These are phyloP conservation scores for Eristalinus sepulchralis DNA, from an alignment of 2,888 invertebrate species.

Conservation along the genomic window DNA sequence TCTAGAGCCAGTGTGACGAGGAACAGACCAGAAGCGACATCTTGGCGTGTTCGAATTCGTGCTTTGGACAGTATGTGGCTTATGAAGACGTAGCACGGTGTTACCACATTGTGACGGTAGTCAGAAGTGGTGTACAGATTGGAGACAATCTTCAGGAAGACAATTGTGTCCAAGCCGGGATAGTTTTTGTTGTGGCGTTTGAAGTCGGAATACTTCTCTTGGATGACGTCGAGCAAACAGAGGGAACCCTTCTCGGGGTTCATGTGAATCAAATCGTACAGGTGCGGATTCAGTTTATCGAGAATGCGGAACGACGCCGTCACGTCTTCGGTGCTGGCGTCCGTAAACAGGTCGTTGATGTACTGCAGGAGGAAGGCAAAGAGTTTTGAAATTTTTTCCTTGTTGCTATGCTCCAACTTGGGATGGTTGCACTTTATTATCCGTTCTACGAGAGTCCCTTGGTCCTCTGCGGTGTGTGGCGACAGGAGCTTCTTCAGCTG, in stretches of 20 bases:
- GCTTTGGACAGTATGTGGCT: slow-evolving; percentile 88
- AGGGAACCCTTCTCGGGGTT: slow-evolving; percentile 86
- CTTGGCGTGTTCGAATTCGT: slow-evolving; percentile 84
- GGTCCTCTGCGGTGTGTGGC: slow-evolving; percentile 84
- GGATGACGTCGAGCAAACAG: slow-evolving; percentile 86
- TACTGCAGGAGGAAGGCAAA: slow-evolving; percentile 90
- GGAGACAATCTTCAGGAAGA: slow-evolving; percentile 90
- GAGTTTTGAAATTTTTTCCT: slow-evolving; percentile 87
- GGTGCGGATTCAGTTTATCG: slow-evolving; percentile 83
- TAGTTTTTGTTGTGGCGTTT: slow-evolving; percentile 83
- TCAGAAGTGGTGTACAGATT: slow-evolving; percentile 94
- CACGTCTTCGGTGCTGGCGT: slow-evolving; percentile 80
- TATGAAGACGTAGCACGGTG: slow-evolving; percentile 91
- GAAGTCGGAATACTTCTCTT: slow-evolving; percentile 87
- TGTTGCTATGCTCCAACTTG: slow-evolving; percentile 89
- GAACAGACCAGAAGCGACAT: slow-evolving; percentile 90
- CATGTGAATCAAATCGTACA: slow-evolving; percentile 87
- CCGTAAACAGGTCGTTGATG: slow-evolving; percentile 85
- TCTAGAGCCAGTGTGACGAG: slow-evolving; percentile 88
- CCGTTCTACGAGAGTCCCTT: slow-evolving; percentile 87
- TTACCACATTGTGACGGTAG: slow-evolving; percentile 93
- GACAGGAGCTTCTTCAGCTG: slow-evolving; percentile 84
- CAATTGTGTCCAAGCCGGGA: slow-evolving; percentile 86
- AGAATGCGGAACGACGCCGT: slow-evolving; percentile 84
- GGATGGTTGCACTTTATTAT: slow-evolving; percentile 95